A percentile compares a stretch with the other conserved stretches of the same genome.
Conservation (phyloP, 2,888 invertebrate species). For the Lomographa bimaculata region DNA sequence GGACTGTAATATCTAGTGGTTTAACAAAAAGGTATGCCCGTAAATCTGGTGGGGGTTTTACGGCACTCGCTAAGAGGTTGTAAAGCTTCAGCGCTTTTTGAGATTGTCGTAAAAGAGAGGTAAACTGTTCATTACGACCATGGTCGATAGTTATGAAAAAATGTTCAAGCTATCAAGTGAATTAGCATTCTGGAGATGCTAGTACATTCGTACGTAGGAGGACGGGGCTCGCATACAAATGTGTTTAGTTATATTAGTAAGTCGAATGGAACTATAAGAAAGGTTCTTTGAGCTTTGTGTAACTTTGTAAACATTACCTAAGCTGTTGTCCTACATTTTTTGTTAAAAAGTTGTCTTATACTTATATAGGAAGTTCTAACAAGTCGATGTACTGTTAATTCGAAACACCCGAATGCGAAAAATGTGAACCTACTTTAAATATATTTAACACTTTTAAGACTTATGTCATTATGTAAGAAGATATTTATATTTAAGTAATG, state of each 20-base stretch:
- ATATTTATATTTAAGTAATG: too few species aligned
- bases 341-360: too few species aligned
- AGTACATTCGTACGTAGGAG: slow-evolving; percentile 1
- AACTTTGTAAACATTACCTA: too few species aligned
- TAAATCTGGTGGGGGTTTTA: slow-evolving; percentile 50
- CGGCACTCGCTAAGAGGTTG: slow-evolving; percentile 47
- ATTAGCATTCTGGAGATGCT: slow-evolving; percentile 19
- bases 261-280: background rate
- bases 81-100: slow-evolving; percentile 49
- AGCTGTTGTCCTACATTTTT: too few species aligned
- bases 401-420: too few species aligned
- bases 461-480: too few species aligned
- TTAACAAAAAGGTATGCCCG: slow-evolving; percentile 50
- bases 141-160: slow-evolving; percentile 32
- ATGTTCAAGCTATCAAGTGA: slow-evolving; percentile 21
- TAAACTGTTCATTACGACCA: slow-evolving; percentile 41
- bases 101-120: slow-evolving; percentile 49
- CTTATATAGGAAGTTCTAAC: too few species aligned
- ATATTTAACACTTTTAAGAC: too few species aligned
- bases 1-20: slow-evolving; percentile 49
- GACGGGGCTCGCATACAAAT: slow-evolving; percentile 13
- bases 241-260: slow-evolving; percentile 6
- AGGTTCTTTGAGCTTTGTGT: background rate
- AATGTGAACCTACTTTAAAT: too few species aligned
- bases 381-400: too few species aligned